These are phyloP conservation scores for Poeciliopsis gracilis DNA, from an alignment of 2,797 vertebrate genomes.

Conservation along the genomic window DNA sequence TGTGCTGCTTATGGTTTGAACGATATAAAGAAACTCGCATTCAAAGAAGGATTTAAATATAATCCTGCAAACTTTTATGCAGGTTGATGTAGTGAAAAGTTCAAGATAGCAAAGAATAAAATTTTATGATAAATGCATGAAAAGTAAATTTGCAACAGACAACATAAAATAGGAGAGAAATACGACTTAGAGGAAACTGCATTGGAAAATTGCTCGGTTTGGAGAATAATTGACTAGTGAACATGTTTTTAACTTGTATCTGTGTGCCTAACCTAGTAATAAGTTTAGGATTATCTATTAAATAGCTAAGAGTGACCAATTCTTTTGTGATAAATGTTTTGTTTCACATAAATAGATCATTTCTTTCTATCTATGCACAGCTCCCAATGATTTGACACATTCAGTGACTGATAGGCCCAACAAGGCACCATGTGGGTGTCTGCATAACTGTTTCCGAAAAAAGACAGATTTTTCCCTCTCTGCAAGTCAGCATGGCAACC, in stretches of 20 bases:
- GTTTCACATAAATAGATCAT: background rate
- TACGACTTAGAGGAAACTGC: background rate
- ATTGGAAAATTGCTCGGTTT: background rate
- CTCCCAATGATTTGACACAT: background rate
- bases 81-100: background rate
- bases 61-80: background rate
- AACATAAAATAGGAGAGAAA: too few relatives aligned
- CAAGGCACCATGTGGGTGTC: background rate
- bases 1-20: slow-evolving; percentile 6
- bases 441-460: background rate
- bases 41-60: slow-evolving; percentile 5
- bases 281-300: background rate
- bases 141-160: background rate
- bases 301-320: background rate
- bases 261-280: background rate
- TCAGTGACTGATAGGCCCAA: slow-evolving; percentile 3
- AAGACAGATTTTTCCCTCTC: background rate
- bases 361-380: background rate
- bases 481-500: slow-evolving; percentile 6
- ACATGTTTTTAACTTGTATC: background rate
- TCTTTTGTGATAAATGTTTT: background rate
- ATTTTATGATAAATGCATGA: background rate
- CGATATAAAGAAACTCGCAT: background rate
- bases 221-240: background rate
- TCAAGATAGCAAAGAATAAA: background rate